phyloP scores from a whole-genome alignment of 2,797 vertebrate genomes.

The Nyctibius grandis region DNA sequence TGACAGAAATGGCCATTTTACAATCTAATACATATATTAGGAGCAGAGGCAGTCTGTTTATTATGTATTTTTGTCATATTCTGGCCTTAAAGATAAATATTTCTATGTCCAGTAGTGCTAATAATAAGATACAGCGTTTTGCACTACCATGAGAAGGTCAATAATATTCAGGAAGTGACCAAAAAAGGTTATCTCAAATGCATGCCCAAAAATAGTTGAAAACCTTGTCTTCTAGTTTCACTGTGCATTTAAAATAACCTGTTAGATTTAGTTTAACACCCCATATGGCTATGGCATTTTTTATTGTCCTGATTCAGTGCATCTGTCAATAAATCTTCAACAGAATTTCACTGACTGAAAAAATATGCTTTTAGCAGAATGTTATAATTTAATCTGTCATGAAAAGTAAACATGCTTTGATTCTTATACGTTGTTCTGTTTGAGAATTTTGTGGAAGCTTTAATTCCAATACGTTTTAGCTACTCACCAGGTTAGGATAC shows the following conservation, averaged over 20 bases:
- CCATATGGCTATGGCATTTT: neutral
- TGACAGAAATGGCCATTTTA: slow-evolving; percentile 18
- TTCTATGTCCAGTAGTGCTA: neutral
- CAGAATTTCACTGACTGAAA: neutral
- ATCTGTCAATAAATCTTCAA: neutral
- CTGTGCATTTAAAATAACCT: neutral
- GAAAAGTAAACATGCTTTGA: neutral
- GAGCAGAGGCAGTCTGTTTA: neutral
- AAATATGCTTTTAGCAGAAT: neutral
- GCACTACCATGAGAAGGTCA: neutral
- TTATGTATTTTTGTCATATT: neutral
- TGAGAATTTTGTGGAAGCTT: neutral
- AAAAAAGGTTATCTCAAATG: neutral
- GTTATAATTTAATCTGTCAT: neutral
- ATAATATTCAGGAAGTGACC: neutral
- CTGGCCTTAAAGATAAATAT: neutral
- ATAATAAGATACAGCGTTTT: neutral
- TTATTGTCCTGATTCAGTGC: neutral
- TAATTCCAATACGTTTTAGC: neutral
- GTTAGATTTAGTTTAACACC: neutral
- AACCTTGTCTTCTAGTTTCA: neutral
- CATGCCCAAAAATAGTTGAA: neutral
- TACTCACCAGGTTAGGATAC: neutral
- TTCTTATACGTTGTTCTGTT: neutral
- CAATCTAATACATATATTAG: neutral